Conservation (phyloP, 2,888 invertebrate genomes). For the Pomacea canaliculata region DNA sequence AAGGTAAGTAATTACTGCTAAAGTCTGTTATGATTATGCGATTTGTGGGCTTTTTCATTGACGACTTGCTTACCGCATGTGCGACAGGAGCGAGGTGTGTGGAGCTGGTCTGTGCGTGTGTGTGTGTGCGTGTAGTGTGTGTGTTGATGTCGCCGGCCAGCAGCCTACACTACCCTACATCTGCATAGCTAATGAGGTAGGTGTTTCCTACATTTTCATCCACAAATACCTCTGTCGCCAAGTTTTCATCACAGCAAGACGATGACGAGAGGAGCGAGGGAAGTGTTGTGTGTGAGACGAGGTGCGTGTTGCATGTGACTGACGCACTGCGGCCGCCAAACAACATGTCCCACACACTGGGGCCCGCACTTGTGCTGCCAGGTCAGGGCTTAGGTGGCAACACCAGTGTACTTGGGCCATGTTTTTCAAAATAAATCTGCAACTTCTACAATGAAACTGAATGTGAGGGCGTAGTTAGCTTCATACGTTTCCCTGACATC, state of each 20-base stretch:
- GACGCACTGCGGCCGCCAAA: neutral
- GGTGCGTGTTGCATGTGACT: neutral
- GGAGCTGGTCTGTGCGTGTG: slow-evolving; percentile 16
- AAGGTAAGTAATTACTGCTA: slow-evolving; percentile 19
- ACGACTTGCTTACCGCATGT: slow-evolving; percentile 33
- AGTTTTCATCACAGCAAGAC: slow-evolving; percentile 12
- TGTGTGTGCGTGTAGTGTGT: slow-evolving; percentile 6
- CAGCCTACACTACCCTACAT: slow-evolving; percentile 1
- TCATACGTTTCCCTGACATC: no score
- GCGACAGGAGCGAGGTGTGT: slow-evolving; percentile 10
- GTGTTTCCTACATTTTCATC: slow-evolving; percentile 23
- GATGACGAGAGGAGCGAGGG: neutral
- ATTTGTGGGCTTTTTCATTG: slow-evolving; percentile 29
- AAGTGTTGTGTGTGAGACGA: neutral
- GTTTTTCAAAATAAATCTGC: no score
- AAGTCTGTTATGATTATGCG: slow-evolving; percentile 21
- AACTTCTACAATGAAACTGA: no score
- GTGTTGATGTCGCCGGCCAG: slow-evolving; percentile 19
- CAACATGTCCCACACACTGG: no score
- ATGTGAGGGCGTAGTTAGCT: no score
- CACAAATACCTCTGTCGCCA: neutral
- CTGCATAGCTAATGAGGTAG: slow-evolving; percentile 26
- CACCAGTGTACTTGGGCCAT: neutral
- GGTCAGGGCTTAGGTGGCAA: slow-evolving; percentile 14
- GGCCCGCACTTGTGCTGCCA: neutral